phyloP scores from a whole-genome alignment of 2,888 invertebrate genomes.

The Drosophila silvestris region DNA sequence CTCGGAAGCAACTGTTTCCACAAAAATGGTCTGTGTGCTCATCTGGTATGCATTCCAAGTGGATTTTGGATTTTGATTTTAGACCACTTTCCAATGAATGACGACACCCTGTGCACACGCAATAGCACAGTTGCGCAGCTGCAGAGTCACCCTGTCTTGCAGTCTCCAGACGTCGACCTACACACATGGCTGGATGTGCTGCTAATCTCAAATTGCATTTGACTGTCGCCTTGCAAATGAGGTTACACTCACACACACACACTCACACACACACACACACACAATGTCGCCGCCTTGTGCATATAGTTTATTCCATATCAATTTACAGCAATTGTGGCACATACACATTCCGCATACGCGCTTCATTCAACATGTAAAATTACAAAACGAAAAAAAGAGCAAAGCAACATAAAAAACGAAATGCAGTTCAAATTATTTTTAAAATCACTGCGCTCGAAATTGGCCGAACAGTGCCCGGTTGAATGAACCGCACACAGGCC shows the following conservation, averaged over 20 bases:
- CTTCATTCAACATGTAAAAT: constrained; percentile 29
- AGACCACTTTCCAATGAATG: constrained; percentile 14
- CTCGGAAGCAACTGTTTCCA: not conserved
- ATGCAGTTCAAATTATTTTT: constrained; percentile 54
- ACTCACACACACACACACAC: constrained; percentile 1
- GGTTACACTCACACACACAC: constrained; percentile 35
- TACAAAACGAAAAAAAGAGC: constrained; percentile 18
- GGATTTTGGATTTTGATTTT: not conserved
- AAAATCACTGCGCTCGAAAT: constrained; percentile 40
- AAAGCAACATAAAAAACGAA: constrained; percentile 2
- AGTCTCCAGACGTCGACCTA: constrained; percentile 16
- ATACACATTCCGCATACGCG: constrained; percentile 27
- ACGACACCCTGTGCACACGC: not conserved
- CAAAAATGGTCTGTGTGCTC: not conserved
- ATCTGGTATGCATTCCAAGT: not conserved
- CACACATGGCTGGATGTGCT: constrained; percentile 28
- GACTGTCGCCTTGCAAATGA: constrained; percentile 59
- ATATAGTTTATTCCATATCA: constrained; percentile 48
- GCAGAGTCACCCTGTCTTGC: not conserved
- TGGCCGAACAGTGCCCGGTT: constrained; percentile 41
- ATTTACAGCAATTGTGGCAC: constrained; percentile 64
- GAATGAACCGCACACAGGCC: constrained; percentile 43
- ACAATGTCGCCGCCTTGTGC: not conserved
- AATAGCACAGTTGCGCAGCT: not conserved
- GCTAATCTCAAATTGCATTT: constrained; percentile 70